Base-by-base conservation (phyloP, 2,888 invertebrate species). In the Criorhina ranunculi region DNA sequence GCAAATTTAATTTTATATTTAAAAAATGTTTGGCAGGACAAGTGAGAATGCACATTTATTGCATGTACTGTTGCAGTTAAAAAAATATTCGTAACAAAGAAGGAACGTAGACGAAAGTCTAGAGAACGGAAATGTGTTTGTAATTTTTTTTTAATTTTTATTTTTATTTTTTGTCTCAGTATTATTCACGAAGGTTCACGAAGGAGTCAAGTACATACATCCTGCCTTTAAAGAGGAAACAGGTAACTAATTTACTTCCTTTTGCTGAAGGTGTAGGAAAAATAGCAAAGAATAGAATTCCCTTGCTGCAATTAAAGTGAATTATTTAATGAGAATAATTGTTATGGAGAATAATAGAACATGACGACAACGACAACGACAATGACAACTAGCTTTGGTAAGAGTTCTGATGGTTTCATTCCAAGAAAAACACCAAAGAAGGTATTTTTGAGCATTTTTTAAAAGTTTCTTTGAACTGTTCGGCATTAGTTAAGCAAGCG, bases 261-360 rank as follows among this genome's bases (percentile, higher is more conserved):
- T 73, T 51, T 44, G 70, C 35, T 77, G 42, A 35, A 55, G 33
- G 51, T 75, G 60, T 46, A 67, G 44, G 35, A 72, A 46, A n/a
- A 33, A 79, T n/a, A 5, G 33, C 11, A 12, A 24, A 33, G 42
- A 81, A 75, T 9, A 33, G 46, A 49, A 59, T 46, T 59, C 19
- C 19, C 4, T 19, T 66, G 53, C 7, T 60, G 69, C 70, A 70
- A 81, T 77, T 77, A 81, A 67, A 70, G 49, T 81, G 64, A 76
- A 77, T 81, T 77, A 81, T 81, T 70, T 70, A 81, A 77, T 70
- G 76, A 69, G 64, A 70, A 57, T 81, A 70, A 70, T 81, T 70
- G 76, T 59, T 81, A 35, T 59, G 37, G 31, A 11, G 42, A 62
- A 62, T 40, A 60, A 62, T 62, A 46, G 46, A 46, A 57, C 46